Evolutionary conservation across 2,797 vertebrate genomes (phyloP), one percentile per base, ranked within the genome.

Genomic region (Anguilla pacifica): DNA sequence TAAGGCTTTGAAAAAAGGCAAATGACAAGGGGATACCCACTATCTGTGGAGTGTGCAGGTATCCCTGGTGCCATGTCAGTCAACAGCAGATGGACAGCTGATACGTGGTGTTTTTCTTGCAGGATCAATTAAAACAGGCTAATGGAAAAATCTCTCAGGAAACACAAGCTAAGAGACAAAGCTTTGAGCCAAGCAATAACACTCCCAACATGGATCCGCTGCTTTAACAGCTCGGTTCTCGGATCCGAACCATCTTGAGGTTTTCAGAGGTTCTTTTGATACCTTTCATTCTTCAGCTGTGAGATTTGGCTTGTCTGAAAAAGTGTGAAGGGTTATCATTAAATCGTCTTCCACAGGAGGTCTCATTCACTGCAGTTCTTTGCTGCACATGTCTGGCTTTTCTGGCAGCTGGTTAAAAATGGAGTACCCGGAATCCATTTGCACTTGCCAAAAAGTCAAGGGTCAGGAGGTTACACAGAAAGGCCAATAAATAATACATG

Each of bases 41-140:
- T 82, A 25, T 82, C 79, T 82, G 79, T 82, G 22, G 79, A 51
- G 79, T 82, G 9, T 51, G 4, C 77, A 82, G 79, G 79, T 82
- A 82, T 51, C 9, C 46, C 6, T 7, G 25, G 46, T 49, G 22
- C 43, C 28, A n/a, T n/a, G 74, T 43, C 79, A n/a, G 2, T 82
- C 19, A 51, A 82, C 6, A 82, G 19, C 46, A n/a, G 79, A 51
- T 51, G 46, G 79, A 22, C 46, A 51, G 46, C 46, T 82, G 79
- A 79, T n/a, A n/a, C 51, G 79, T 46, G 15, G 39, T 22, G 22
- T 46, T 49, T n/a, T 49, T 51, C 74, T 49, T n/a, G 46, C 5
- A 49, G 6, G 46, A 28, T 51, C 46, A 82, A 82, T 82, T 82
- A 82, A 51, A 19, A 51, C 79, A 82, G 19, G 46, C 7, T 51